A percentile compares a stretch with the other conserved stretches of the same genome.
These are phyloP conservation scores for Hyposoter didymator DNA, from an alignment of 2,888 invertebrate genomes.

Conservation along the genomic window DNA sequence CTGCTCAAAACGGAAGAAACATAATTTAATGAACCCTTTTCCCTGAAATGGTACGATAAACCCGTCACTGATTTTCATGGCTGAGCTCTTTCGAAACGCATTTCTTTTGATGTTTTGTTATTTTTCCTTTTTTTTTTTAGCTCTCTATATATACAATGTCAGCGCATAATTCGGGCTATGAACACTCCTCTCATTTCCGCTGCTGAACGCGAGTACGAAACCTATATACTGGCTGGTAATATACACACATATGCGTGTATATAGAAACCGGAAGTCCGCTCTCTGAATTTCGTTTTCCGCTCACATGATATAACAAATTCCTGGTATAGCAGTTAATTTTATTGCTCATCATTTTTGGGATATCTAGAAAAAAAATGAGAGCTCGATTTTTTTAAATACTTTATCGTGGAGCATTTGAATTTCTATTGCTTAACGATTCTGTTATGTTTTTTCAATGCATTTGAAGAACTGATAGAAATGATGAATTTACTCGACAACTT, in stretches of 20 bases:
- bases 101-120: constrained; percentile 29
- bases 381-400: background rate
- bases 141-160: constrained; percentile 23
- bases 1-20: background rate
- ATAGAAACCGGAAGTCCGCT: constrained; percentile 63
- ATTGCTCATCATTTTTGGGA: background rate
- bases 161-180: constrained; percentile 51
- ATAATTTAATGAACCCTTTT: background rate
- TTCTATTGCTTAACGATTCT: background rate
- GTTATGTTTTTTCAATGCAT: background rate
- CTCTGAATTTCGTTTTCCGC: constrained; percentile 57
- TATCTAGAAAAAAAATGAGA: background rate
- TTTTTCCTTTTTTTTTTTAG: constrained; percentile 24
- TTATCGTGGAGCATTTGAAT: background rate
- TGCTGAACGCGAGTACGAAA: constrained; percentile 13
- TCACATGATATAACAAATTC: constrained; percentile 44
- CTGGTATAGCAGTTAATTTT: constrained; percentile 20
- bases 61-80: constrained; percentile 12
- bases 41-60: constrained; percentile 23
- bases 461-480: background rate
- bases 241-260: constrained; percentile 25
- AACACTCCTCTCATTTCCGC: constrained; percentile 62
- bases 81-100: constrained; percentile 23
- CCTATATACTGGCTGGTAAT: background rate
- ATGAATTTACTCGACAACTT: background rate